Evolutionary conservation across 2,888 invertebrate genomes (phyloP).

Genomic region (Sphaerophoria rueppellii): DNA sequence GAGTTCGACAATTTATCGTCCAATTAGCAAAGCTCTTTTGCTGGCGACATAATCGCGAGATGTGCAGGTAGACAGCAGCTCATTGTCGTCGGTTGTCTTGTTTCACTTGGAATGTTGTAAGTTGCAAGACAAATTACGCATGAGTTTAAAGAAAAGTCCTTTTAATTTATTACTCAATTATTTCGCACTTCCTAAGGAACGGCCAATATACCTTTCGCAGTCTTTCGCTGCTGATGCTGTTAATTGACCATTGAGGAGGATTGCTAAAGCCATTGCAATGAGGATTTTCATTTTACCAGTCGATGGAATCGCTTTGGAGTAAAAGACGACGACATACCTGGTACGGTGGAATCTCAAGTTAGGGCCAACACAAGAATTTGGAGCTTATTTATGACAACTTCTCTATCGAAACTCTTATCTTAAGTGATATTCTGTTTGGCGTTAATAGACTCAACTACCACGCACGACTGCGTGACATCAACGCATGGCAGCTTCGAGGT

Average conservation of each 20-base stretch:
- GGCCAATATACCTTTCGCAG: constrained; percentile 45
- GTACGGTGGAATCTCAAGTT: too few species aligned
- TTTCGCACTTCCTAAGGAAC: constrained; percentile 70
- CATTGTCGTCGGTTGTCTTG: not conserved
- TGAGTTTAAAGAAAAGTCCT: constrained; percentile 49
- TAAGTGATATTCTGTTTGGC: too few species aligned
- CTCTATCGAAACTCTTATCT: too few species aligned
- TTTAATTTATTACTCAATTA: constrained; percentile 72
- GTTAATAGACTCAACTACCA: too few species aligned
- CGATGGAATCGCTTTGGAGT: constrained; percentile 6
- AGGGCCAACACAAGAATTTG: too few species aligned
- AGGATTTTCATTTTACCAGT: constrained; percentile 56
- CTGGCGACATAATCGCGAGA: constrained; percentile 45
- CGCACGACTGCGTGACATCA: too few species aligned
- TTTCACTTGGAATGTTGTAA: constrained; percentile 41
- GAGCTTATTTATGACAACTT: too few species aligned
- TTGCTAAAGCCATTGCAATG: too few species aligned
- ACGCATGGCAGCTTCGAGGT: too few species aligned
- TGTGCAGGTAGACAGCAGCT: not conserved
- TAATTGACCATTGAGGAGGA: constrained; percentile 63
- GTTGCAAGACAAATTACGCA: constrained; percentile 45
- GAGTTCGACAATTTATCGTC: constrained; percentile 70
- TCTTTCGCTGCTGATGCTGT: constrained; percentile 12
- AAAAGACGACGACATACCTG: constrained; percentile 9
- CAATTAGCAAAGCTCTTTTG: constrained; percentile 58